A percentile compares a stretch with the other conserved stretches of the same genome.
Evolutionary conservation across 2,113 vertebrate genomes (phyloP).

Genomic region (Rhea pennata): DNA sequence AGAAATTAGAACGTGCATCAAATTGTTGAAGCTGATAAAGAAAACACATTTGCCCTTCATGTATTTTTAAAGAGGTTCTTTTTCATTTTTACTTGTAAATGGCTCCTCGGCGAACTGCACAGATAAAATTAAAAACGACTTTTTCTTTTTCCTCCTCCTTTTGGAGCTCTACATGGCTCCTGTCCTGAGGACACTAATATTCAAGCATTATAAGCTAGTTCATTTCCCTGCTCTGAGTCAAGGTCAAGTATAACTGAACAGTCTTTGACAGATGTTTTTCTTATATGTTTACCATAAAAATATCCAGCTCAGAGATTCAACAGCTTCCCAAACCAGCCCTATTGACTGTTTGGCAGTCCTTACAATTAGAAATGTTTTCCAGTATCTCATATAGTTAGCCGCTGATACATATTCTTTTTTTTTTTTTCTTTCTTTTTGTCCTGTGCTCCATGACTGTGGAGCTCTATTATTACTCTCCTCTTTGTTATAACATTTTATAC

Average conservation of each 20-base stretch:
- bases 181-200: not conserved
- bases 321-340: not conserved
- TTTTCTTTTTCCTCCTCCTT: not conserved
- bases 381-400: not conserved
- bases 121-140: slow-evolving; percentile 11
- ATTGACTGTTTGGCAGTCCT: not conserved
- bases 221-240: not conserved
- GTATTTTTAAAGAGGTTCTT: slow-evolving; percentile 74
- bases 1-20: slow-evolving; percentile 59
- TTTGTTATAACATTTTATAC: not conserved
- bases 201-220: not conserved
- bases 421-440: not conserved
- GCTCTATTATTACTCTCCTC: not conserved
- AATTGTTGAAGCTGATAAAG: slow-evolving; percentile 66
- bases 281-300: not conserved
- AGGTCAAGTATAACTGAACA: not conserved
- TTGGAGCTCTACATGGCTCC: not conserved
- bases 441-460: not conserved
- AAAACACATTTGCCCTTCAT: slow-evolving; percentile 73
- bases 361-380: not conserved
- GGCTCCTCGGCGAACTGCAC: slow-evolving; percentile 19
- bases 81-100: slow-evolving; percentile 65
- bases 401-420: not conserved
- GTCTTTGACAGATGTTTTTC: not conserved
- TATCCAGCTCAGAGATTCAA: not conserved